These are phyloP conservation scores for Kuschelorhynchus macadamiae DNA, from an alignment of 2,888 invertebrate species.

Conservation along the genomic window DNA sequence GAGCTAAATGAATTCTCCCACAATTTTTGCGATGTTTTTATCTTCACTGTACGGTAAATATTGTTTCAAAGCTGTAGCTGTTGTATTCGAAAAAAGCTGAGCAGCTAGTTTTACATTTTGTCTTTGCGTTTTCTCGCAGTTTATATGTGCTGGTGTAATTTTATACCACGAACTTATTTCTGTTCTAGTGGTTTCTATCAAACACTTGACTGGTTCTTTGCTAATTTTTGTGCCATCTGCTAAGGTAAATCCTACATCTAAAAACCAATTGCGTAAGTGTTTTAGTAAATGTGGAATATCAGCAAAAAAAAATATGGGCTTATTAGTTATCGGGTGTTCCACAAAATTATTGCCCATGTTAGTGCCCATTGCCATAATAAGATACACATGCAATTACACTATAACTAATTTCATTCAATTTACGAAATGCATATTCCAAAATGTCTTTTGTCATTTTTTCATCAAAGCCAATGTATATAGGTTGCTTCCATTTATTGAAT, in stretches of 20 bases:
- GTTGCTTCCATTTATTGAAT: constrained; percentile 54
- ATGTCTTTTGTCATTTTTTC: constrained; percentile 56
- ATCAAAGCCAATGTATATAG: constrained; percentile 57
- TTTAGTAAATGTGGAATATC: constrained; percentile 51
- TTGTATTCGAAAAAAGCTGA: constrained; percentile 55
- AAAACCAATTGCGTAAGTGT: constrained; percentile 40
- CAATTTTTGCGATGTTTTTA: constrained; percentile 29
- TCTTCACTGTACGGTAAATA: constrained; percentile 50
- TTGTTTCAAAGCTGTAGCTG: constrained; percentile 50
- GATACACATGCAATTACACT: constrained; percentile 58
- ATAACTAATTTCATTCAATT: constrained; percentile 51
- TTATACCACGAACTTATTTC: constrained; percentile 19
- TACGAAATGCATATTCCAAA: constrained; percentile 47
- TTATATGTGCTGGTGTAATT: constrained; percentile 1
- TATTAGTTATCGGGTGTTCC: constrained; percentile 36
- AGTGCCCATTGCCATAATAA: constrained; percentile 52
- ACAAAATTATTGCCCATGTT: background rate
- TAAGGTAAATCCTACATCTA: constrained; percentile 52
- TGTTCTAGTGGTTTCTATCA: constrained; percentile 13
- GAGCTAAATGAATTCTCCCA: constrained; percentile 53
- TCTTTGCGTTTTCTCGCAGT: constrained; percentile 38
- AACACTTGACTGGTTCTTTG: constrained; percentile 42
- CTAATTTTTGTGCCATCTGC: constrained; percentile 47
- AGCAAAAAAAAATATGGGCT: constrained; percentile 49
- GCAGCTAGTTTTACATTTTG: constrained; percentile 55